Conservation (phyloP, 2,113 vertebrate genomes). For the Erinaceus europaeus region DNA sequence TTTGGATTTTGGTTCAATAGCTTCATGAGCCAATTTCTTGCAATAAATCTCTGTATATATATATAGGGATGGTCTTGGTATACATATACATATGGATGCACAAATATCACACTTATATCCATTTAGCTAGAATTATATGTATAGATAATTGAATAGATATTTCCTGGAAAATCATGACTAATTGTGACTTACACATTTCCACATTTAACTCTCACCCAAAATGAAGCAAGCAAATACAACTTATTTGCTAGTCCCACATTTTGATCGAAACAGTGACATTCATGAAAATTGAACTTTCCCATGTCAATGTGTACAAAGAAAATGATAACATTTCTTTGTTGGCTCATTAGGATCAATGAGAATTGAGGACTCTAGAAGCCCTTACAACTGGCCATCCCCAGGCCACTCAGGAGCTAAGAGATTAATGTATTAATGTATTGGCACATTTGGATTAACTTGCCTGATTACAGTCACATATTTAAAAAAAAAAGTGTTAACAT, state of each 20-base stretch:
- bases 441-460: neutral
- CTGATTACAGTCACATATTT: neutral
- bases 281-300: neutral
- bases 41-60: neutral
- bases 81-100: neutral
- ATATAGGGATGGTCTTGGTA: neutral
- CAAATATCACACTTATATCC: neutral
- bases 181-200: neutral
- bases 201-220: conserved; percentile 9
- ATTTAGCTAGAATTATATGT: neutral
- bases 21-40: neutral
- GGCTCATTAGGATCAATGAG: neutral
- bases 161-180: neutral
- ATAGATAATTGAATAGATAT: neutral
- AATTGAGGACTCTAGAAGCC: neutral
- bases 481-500: neutral
- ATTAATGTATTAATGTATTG: neutral
- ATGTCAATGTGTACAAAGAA: neutral
- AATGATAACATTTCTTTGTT: neutral
- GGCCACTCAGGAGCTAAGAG: neutral
- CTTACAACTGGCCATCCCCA: neutral
- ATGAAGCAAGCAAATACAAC: neutral
- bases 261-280: neutral
- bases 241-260: neutral
- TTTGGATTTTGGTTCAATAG: neutral